These are phyloP conservation scores for Dysmachus trigonus DNA, from an alignment of 2,888 invertebrate genomes.

Conservation along the genomic window DNA sequence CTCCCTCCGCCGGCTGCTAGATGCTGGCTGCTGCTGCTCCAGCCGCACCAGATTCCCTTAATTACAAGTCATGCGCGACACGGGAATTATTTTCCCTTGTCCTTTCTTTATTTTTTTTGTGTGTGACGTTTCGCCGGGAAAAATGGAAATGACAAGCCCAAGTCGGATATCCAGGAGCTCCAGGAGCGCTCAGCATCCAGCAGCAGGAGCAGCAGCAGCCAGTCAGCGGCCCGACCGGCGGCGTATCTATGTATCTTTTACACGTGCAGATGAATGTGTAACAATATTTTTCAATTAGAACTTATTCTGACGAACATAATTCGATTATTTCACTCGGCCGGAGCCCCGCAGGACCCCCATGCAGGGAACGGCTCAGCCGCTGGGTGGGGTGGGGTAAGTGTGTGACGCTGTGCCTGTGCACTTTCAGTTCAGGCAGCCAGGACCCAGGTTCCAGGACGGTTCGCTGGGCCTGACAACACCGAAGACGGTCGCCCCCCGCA, in stretches of 20 bases:
- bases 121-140: not conserved
- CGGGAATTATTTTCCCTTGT: conserved; percentile 16
- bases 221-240: not conserved
- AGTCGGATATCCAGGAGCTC: conserved; percentile 25
- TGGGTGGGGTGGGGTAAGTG: conserved; percentile 25
- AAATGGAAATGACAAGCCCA: conserved; percentile 39
- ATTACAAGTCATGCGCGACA: conserved; percentile 42
- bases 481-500: not conserved
- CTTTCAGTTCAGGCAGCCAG: not conserved
- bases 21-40: not conserved
- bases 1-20: not conserved
- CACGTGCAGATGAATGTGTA: conserved; percentile 52
- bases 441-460: conserved; percentile 4
- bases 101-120: too few relatives aligned
- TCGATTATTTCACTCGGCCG: conserved; percentile 65
- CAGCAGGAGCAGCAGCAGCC: not conserved
- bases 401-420: not conserved
- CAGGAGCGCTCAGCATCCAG: conserved; percentile 15
- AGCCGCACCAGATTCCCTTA: conserved; percentile 33
- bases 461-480: not conserved
- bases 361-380: not conserved
- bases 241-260: conserved; percentile 3
- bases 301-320: conserved; percentile 65
- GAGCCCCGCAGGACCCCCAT: conserved; percentile 48
- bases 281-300: conserved; percentile 67